Conservation (phyloP, 1,140 invertebrate species). For the Littorina saxatilis region DNA sequence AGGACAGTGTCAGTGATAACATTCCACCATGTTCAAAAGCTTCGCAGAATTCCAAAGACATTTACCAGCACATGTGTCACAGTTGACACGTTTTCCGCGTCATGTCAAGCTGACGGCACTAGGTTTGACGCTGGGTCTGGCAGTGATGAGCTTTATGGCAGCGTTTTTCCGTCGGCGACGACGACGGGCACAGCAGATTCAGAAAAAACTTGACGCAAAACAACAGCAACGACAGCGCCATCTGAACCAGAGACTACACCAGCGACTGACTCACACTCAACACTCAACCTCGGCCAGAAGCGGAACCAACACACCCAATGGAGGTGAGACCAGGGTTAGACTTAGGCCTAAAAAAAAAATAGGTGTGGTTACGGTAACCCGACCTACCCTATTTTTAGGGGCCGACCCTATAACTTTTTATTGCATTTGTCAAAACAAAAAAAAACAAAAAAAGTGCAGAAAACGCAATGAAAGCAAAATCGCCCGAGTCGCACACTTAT, state of each 20-base stretch:
- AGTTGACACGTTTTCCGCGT: constrained; percentile 39
- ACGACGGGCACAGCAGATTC: constrained; percentile 39
- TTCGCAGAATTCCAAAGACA: constrained; percentile 37
- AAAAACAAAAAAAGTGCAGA: no score
- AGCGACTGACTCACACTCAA: background rate
- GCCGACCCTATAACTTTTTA: no score
- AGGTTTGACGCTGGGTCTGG: constrained; percentile 65
- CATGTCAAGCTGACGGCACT: constrained; percentile 63
- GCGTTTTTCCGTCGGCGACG: constrained; percentile 52
- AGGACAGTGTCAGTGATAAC: no score
- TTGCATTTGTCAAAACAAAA: no score
- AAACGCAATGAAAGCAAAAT: no score
- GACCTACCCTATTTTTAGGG: no score
- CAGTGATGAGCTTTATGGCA: constrained; percentile 65
- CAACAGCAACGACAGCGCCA: constrained; percentile 38
- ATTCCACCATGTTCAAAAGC: constrained; percentile 45
- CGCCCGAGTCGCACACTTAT: no score
- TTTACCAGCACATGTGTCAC: constrained; percentile 32
- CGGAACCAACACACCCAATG: constrained; percentile 40
- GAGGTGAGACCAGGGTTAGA: constrained; percentile 37
- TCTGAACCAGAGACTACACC: constrained; percentile 30
- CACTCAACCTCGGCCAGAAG: background rate
- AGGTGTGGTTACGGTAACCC: no score
- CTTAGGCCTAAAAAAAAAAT: no score
- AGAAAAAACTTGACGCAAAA: constrained; percentile 50